phyloP scores from a whole-genome alignment of 2,113 vertebrate genomes.

The Hippocampus barbouri region DNA sequence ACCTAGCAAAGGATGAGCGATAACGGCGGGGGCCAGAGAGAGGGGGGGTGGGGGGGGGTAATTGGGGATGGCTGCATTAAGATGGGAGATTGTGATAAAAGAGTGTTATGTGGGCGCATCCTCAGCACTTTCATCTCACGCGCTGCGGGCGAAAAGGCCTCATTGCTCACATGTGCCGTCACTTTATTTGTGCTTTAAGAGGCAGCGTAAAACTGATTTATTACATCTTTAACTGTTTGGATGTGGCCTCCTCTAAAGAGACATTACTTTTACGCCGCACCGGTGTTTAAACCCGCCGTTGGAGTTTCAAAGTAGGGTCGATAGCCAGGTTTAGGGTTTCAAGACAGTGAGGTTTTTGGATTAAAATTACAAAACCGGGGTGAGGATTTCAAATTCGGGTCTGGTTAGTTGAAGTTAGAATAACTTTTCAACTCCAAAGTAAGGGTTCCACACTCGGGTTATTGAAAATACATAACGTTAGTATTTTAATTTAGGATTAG shows the following conservation, averaged over 20 bases:
- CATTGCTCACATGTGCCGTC: not conserved
- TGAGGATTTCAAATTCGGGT: too few relatives aligned
- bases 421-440: too few relatives aligned
- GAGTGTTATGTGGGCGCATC: not conserved
- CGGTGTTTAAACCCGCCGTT: not conserved
- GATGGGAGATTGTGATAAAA: constrained; percentile 9
- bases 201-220: constrained; percentile 1
- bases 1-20: constrained; percentile 1
- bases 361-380: too few relatives aligned
- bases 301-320: too few relatives aligned
- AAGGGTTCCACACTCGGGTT: too few relatives aligned
- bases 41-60: not conserved
- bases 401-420: too few relatives aligned
- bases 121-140: not conserved
- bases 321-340: too few relatives aligned
- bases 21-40: not conserved
- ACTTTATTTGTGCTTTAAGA: constrained; percentile 15
- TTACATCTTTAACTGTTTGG: constrained; percentile 1
- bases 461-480: too few relatives aligned
- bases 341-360: too few relatives aligned
- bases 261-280: not conserved
- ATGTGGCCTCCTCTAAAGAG: not conserved
- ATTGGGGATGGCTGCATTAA: constrained; percentile 14
- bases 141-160: not conserved
- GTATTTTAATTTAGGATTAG: too few relatives aligned